A percentile compares a stretch with the other conserved stretches of the same genome.
phyloP scores from a whole-genome alignment of 1,140 invertebrate genomes.

The Caenorhabditis latens region DNA sequence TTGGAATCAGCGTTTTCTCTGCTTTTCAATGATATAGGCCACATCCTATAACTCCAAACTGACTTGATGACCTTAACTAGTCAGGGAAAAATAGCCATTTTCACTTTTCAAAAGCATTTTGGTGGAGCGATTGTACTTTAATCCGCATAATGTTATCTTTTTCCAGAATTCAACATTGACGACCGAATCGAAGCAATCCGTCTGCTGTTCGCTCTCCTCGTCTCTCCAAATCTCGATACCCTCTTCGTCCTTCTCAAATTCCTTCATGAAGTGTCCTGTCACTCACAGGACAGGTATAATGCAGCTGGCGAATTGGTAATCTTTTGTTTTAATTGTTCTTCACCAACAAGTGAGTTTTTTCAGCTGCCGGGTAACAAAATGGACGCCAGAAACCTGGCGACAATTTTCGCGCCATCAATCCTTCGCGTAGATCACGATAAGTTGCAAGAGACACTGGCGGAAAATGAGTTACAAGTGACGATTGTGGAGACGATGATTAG shows the following conservation, averaged over 20 bases:
- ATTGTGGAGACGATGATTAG: conserved; percentile 63
- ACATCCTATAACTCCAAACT: too few relatives aligned
- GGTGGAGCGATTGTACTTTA: too few relatives aligned
- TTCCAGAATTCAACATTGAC: conserved; percentile 61
- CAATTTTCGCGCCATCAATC: conserved; percentile 64
- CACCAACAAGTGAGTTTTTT: too few relatives aligned
- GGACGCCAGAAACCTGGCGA: conserved; percentile 63
- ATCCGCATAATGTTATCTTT: too few relatives aligned
- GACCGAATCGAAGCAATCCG: conserved; percentile 58
- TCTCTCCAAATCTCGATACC: conserved; percentile 57
- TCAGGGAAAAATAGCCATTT: too few relatives aligned
- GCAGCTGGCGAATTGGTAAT: conserved; percentile 27
- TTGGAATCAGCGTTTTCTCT: too few relatives aligned
- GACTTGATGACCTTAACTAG: too few relatives aligned
- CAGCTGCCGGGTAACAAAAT: conserved; percentile 65
- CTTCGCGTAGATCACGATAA: conserved; percentile 61
- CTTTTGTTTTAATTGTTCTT: neutral
- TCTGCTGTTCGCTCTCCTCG: conserved; percentile 53
- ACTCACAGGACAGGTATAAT: conserved; percentile 38
- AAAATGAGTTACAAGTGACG: conserved; percentile 59
- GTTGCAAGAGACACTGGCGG: conserved; percentile 44
- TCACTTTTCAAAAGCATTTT: neutral
- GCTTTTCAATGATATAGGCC: too few relatives aligned
- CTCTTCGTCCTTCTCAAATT: conserved; percentile 61
- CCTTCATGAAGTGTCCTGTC: conserved; percentile 54